A percentile compares a stretch with the other conserved stretches of the same genome.
Evolutionary conservation across 1,140 invertebrate species (phyloP).

Genomic region (Pachyrhynchus sulphureomaculatus): DNA sequence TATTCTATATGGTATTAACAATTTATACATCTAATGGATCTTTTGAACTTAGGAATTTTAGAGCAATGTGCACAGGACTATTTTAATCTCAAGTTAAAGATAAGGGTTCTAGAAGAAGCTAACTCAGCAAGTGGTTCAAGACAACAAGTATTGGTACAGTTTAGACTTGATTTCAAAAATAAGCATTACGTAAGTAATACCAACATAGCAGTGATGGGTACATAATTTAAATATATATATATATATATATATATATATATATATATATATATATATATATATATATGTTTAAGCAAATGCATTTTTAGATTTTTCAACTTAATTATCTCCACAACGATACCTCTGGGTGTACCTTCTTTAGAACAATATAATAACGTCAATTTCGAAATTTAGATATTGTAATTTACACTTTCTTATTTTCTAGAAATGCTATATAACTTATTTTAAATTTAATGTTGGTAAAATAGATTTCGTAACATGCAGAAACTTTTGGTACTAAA

Average conservation of each 20-base stretch:
- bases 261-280: conserved; percentile 4
- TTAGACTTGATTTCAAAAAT: conserved; percentile 79
- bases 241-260: not conserved
- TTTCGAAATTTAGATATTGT: too few relatives aligned
- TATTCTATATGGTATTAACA: too few relatives aligned
- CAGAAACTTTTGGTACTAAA: too few relatives aligned
- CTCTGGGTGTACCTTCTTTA: too few relatives aligned
- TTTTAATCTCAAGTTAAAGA: conserved; percentile 71
- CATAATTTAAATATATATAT: not conserved
- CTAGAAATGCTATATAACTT: too few relatives aligned
- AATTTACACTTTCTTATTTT: too few relatives aligned
- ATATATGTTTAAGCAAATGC: not conserved
- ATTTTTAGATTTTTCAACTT: not conserved
- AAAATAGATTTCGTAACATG: too few relatives aligned
- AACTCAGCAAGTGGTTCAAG: conserved; percentile 56
- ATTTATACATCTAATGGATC: too few relatives aligned
- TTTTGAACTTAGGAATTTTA: conserved; percentile 37
- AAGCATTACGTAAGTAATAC: conserved; percentile 66
- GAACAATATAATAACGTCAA: too few relatives aligned
- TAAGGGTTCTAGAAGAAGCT: conserved; percentile 69
- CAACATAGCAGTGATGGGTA: too few relatives aligned
- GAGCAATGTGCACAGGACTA: conserved; percentile 77
- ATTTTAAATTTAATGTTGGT: too few relatives aligned
- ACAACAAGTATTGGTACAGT: conserved; percentile 65
- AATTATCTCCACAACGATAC: too few relatives aligned